Evolutionary conservation across 2,797 vertebrate genomes (phyloP), one percentile per base, ranked within the genome.

Genomic region (Siniperca undulata): DNA sequence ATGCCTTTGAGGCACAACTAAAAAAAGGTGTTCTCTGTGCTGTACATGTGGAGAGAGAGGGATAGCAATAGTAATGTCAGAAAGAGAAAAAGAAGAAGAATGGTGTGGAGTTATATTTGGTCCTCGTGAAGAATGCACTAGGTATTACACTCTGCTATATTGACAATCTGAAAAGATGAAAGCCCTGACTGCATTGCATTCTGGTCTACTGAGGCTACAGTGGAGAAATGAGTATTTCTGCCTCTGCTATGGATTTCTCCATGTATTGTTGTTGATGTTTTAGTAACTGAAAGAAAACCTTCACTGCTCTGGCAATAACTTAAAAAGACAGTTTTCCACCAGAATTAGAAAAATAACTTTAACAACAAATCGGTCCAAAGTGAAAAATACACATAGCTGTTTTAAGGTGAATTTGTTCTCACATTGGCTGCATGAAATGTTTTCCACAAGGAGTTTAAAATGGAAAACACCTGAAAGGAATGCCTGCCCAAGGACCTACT

Each of bases 291-390:
- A 53, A 67, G 19, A 40, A 65, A 67, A 50, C n/a, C 44, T 52
- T 22, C 14, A 8, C 24, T 56, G 42, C 73, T 76, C 61, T 40
- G 42, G 42, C 42, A 56, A 24, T 72, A 72, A 62, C 24, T 76
- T 68, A 74, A 44, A 70, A 70, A 52, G 24, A 0, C 30, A 52
- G 22, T 66, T 84, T 75, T 82, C 30, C 24, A 52, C 0, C 0
- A 14, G 30, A 82, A 69, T 69, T 70, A n/a, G 34, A 65, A 56
- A 74, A 58, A 79, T 42, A 27, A 56, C 59, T 46, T 58, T 7
- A 59, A 82, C 36, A 78, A 27, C n/a, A 68, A 61, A 36, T 44
- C 19, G 27, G 48, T 42, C 11, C n/a, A 53, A 66, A 66, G 52
- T 48, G 6, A 2, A 27, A 53, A 73, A 67, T 2, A 61, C 27